Evolutionary conservation across 2,797 vertebrate genomes (phyloP), one percentile per base, ranked within the genome.

Genomic region (Philypnodon macrostomus): DNA sequence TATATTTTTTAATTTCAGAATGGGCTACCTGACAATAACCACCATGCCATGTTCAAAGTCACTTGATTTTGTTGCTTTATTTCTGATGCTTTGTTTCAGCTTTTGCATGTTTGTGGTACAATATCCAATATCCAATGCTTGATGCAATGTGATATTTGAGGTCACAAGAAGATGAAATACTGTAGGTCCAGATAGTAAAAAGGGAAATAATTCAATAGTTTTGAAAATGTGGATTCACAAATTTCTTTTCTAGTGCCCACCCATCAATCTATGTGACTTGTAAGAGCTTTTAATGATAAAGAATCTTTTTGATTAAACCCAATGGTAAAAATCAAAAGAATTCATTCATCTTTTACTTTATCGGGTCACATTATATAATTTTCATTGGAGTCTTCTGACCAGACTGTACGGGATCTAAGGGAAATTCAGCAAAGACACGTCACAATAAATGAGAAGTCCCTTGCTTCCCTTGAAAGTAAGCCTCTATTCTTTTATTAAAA

Each of bases 391-490:
- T n/a, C n/a, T n/a, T n/a, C n/a, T n/a, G 26, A 30, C 48, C 18
- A 16, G 18, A 26, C 35, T 19, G n/a, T 3, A 16, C 11, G 13
- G 58, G 53, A 73, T 63, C 37, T 39, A 51, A 48, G 12, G 48
- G 41, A 52, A 36, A 41, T 17, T 14, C 39, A 47, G n/a, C 29
- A 18, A 57, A 41, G 47, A 64, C 10, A 29, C 6, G 17, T 57
- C 63, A 63, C 41, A 50, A 38, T 58, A 57, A 77, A 47, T 60
- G 52, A 77, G 53, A 48, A 58, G 58, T 51, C 24, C 29, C 36
- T 34, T 53, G 39, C 48, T 51, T 55, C 37, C 47, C 70, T 74
- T 68, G 52, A 76, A 67, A 75, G 14, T 6, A 63, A 60, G 14
- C 3, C 13, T 41, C 39, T 31, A 57, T 57, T 62, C 46, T 29